Evolutionary conservation across 2,797 vertebrate species (phyloP), one percentile per base, ranked within the genome.

Genomic region (Myotis pilosus): DNA sequence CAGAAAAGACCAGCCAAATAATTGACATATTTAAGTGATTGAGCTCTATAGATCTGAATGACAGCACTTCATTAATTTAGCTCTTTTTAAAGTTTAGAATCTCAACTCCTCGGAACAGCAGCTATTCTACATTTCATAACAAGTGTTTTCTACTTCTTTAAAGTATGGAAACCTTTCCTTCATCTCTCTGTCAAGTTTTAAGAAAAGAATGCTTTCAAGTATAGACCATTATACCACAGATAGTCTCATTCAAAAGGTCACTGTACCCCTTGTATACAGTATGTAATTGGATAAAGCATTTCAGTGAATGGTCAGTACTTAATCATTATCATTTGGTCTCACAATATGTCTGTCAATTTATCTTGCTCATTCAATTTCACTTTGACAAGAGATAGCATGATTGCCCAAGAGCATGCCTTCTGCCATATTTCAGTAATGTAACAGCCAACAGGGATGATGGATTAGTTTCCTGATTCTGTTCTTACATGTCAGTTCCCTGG

Each of bases 291-390:
- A 97, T 95, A 80, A 94, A 95, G 74, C 33, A 23, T 92, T 94
- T 94, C 79, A 91, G 74, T 88, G 60, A 87, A 81, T 60, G 71
- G 47, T 82, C 91, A 95, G 71, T 84, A 95, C 89, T 97, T 97
- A 96, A 92, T 97, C 97, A 96, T 38, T 96, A 80, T 96, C 91
- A 97, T 94, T 97, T 97, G 51, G 47, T 55, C 86, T 87, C 75
- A 95, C 53, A 97, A 92, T 95, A 92, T 89, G 69, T 95, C 96
- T 93, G 75, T 96, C 96, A 93, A 55, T 96, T 96, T 96, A 86
- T 97, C 95, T 97, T 86, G 57, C 79, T 96, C 84, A 95, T 94
- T 96, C 92, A 92, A 96, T 95, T 97, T 95, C 75, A 78, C 53
- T 96, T 71, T 94, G 95, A 91, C 89, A 96, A 92, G 95, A 95